A percentile compares a stretch with the other conserved stretches of the same genome.
These are phyloP conservation scores for Mustelus asterias DNA, from an alignment of 2,113 vertebrate species.

Conservation along the genomic window DNA sequence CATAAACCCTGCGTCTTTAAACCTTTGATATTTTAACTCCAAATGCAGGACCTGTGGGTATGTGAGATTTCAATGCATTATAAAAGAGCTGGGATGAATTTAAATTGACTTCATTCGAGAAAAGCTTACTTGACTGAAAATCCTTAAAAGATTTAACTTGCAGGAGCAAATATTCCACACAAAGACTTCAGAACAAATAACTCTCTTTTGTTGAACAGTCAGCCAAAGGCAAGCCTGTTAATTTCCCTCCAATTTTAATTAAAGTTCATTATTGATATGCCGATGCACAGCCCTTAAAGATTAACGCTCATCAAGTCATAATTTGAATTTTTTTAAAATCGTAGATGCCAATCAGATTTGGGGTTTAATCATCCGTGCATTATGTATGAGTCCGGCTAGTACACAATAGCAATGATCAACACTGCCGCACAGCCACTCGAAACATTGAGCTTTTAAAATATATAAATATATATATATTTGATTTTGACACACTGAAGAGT, in stretches of 20 bases:
- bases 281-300: neutral
- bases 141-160: slow-evolving; percentile 12
- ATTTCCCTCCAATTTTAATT: slow-evolving; percentile 17
- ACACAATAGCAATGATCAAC: neutral
- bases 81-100: neutral
- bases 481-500: neutral
- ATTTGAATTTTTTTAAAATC: neutral
- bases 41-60: neutral
- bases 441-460: neutral
- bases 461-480: neutral
- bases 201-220: neutral
- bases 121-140: neutral
- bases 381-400: neutral
- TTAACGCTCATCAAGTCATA: slow-evolving; percentile 1
- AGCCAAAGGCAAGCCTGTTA: neutral
- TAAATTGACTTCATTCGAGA: too few relatives aligned
- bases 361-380: neutral
- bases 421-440: neutral
- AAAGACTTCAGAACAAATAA: neutral
- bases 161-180: neutral
- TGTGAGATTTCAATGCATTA: neutral
- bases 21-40: neutral
- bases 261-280: slow-evolving; percentile 21
- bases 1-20: neutral
- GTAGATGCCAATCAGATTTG: neutral